phyloP scores from a whole-genome alignment of 2,888 invertebrate genomes.

The Scaptodrosophila latifasciaeformis region DNA sequence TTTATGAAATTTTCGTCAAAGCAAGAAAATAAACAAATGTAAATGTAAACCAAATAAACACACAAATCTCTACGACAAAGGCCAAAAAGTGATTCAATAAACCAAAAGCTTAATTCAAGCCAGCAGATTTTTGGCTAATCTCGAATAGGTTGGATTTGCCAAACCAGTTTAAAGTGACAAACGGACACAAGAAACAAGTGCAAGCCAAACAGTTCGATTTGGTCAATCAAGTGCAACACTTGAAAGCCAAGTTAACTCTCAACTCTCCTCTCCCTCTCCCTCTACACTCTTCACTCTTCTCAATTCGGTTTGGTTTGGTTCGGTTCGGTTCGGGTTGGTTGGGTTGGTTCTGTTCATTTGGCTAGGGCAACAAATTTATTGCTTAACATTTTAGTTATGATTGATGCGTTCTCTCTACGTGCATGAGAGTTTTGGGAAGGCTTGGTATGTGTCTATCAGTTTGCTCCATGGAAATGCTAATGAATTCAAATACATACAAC shows the following conservation, averaged over 20 bases:
- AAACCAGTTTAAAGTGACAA: no score
- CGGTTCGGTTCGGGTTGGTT: no score
- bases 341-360: constrained; percentile 9
- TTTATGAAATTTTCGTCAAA: no score
- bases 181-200: neutral
- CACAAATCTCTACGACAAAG: no score
- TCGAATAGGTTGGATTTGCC: no score
- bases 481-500: constrained; percentile 48
- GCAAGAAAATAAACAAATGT: no score
- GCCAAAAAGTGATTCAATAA: no score
- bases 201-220: constrained; percentile 42
- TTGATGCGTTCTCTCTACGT: constrained; percentile 31
- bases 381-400: constrained; percentile 51
- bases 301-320: no score
- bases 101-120: no score
- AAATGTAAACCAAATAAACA: no score
- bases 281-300: no score
- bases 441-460: constrained; percentile 15
- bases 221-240: constrained; percentile 48
- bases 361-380: constrained; percentile 43
- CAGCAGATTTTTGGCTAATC: no score
- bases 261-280: constrained; percentile 31
- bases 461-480: constrained; percentile 50
- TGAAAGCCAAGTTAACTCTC: constrained; percentile 20
- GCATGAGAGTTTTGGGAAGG: neutral